Evolutionary conservation across 2,888 invertebrate species (phyloP).

Genomic region (Smittia aterrima): DNA sequence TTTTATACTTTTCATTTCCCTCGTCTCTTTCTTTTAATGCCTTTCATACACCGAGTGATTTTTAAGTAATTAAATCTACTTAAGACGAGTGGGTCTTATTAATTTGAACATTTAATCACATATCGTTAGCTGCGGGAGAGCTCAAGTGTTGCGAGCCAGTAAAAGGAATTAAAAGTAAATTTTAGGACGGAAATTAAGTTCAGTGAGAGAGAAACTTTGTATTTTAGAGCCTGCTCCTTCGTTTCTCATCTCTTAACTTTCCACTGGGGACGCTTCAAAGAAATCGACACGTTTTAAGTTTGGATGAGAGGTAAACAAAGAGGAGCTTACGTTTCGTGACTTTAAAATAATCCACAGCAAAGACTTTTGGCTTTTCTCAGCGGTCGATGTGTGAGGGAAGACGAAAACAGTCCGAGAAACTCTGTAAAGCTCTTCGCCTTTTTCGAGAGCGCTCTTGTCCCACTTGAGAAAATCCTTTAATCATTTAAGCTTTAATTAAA

Average conservation of each 20-base stretch:
- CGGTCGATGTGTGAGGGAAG: too few species aligned
- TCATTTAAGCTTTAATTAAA: constrained; percentile 36
- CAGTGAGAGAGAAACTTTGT: constrained; percentile 1
- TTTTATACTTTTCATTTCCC: constrained; percentile 17
- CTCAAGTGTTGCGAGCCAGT: background rate
- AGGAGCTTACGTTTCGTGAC: too few species aligned
- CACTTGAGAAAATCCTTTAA: constrained; percentile 23
- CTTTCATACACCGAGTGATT: constrained; percentile 31
- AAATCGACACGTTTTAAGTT: too few species aligned
- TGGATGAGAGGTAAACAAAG: too few species aligned
- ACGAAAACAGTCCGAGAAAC: background rate
- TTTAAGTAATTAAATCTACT: constrained; percentile 40
- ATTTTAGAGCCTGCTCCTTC: background rate
- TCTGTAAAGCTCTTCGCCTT: background rate
- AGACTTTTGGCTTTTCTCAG: background rate
- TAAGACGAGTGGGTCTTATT: background rate
- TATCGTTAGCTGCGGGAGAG: constrained; percentile 14
- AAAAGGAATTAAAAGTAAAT: background rate
- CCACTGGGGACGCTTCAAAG: too few species aligned
- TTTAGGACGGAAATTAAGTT: background rate
- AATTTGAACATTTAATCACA: constrained; percentile 26
- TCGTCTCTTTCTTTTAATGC: constrained; percentile 18
- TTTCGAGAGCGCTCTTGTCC: background rate
- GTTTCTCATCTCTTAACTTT: background rate
- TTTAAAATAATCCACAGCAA: too few species aligned